phyloP scores from a whole-genome alignment of 1,140 invertebrate species.

The Apis laboriosa region DNA sequence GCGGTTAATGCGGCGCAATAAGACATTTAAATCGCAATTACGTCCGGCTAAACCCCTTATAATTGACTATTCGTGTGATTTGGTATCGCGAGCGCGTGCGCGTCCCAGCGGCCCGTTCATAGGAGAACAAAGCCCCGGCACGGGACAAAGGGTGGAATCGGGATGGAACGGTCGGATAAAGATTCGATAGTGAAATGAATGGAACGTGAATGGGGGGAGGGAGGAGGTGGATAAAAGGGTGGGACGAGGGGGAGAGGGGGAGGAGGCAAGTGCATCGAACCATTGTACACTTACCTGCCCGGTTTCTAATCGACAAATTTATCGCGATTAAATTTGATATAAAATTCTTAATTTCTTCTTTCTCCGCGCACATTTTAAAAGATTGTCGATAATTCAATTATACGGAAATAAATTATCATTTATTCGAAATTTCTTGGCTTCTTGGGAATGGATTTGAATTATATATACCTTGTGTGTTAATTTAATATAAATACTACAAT shows the following conservation, averaged over 20 bases:
- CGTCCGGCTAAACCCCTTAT: slow-evolving; percentile 33
- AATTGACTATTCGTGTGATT: slow-evolving; percentile 25
- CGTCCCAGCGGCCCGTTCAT: not conserved
- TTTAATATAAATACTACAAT: too few relatives aligned
- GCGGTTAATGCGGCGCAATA: slow-evolving; percentile 48
- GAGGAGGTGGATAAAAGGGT: too few relatives aligned
- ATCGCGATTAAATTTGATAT: slow-evolving; percentile 43
- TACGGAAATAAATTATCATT: too few relatives aligned
- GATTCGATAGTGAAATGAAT: not conserved
- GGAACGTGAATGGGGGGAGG: not conserved
- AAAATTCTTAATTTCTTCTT: too few relatives aligned
- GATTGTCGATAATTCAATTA: too few relatives aligned
- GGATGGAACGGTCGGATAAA: slow-evolving; percentile 6
- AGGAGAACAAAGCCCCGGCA: not conserved
- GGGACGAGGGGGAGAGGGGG: not conserved
- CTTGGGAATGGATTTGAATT: too few relatives aligned
- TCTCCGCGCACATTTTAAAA: slow-evolving; percentile 29
- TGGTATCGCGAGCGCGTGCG: not conserved
- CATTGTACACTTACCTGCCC: slow-evolving; percentile 20
- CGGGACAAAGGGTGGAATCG: slow-evolving; percentile 10
- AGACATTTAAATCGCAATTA: slow-evolving; percentile 62
- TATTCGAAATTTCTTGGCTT: too few relatives aligned
- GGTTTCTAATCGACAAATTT: slow-evolving; percentile 58
- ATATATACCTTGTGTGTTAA: too few relatives aligned
- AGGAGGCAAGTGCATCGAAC: slow-evolving; percentile 4